Conservation (phyloP, 2,113 vertebrate genomes). For the Rhizomys pruinosus region DNA sequence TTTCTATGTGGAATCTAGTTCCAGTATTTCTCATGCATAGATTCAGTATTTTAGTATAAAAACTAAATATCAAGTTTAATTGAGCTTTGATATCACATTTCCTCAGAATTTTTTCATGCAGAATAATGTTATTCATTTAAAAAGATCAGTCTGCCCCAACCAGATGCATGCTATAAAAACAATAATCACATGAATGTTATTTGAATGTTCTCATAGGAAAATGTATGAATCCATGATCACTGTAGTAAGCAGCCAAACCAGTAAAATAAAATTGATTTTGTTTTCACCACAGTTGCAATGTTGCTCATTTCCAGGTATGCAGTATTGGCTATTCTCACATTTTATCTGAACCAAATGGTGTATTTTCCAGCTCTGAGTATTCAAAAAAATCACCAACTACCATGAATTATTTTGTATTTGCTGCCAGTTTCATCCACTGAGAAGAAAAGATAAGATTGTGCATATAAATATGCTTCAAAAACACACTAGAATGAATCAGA, state of each 20-base stretch:
- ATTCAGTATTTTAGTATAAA: slow-evolving; percentile 48
- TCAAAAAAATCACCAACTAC: not conserved
- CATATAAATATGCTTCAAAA: not conserved
- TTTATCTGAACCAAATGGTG: not conserved
- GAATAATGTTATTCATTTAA: slow-evolving; percentile 53
- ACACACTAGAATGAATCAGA: not conserved
- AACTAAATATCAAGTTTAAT: slow-evolving; percentile 46
- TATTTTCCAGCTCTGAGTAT: slow-evolving; percentile 7
- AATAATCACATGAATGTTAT: not conserved
- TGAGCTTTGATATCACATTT: slow-evolving; percentile 34
- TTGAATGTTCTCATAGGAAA: not conserved
- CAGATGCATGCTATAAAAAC: slow-evolving; percentile 5
- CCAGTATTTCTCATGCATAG: not conserved
- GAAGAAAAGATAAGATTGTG: not conserved
- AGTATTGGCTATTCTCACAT: not conserved
- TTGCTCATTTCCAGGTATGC: not conserved
- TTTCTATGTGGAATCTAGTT: slow-evolving; percentile 9
- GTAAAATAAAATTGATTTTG: not conserved
- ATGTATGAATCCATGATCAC: not conserved
- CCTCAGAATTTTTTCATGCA: not conserved
- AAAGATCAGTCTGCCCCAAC: slow-evolving; percentile 51
- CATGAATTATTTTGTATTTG: slow-evolving; percentile 21
- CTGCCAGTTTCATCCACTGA: not conserved
- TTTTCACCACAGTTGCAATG: not conserved
- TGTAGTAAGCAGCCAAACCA: not conserved